A percentile compares a stretch with the other conserved stretches of the same genome.
Evolutionary conservation across 2,797 vertebrate species (phyloP).

Genomic region (Vireo griseus): DNA sequence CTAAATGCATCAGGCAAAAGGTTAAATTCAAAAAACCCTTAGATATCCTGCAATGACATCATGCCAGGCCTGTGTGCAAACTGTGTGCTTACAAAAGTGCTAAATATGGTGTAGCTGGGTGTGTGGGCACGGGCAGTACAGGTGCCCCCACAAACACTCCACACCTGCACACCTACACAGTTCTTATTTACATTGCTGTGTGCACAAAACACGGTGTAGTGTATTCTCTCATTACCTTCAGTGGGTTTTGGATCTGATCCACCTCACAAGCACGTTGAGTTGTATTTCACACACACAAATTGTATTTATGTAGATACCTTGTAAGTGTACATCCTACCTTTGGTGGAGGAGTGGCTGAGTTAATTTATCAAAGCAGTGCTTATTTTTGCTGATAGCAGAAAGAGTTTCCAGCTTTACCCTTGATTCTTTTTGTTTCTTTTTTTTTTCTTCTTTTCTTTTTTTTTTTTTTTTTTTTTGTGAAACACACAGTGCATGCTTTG

Average conservation of each 20-base stretch:
- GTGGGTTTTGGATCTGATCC: background rate
- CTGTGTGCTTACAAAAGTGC: rapidly evolving
- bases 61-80: background rate
- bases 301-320: background rate
- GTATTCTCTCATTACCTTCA: background rate
- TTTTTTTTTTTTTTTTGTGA: background rate
- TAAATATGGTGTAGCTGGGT: background rate
- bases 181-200: background rate
- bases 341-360: background rate
- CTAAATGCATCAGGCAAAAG: background rate
- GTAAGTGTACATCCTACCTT: background rate
- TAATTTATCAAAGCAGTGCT: background rate
- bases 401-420: background rate
- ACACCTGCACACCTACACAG: background rate
- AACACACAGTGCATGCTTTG: background rate
- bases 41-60: background rate
- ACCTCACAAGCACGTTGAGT: background rate
- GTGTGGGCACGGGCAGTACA: background rate
- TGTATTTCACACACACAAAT: background rate
- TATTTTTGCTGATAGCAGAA: background rate
- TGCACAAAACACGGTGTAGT: background rate
- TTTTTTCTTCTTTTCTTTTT: background rate
- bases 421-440: background rate
- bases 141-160: background rate
- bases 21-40: background rate